These are phyloP conservation scores for Pithys albifrons DNA, from an alignment of 2,113 vertebrate species.

Conservation along the genomic window DNA sequence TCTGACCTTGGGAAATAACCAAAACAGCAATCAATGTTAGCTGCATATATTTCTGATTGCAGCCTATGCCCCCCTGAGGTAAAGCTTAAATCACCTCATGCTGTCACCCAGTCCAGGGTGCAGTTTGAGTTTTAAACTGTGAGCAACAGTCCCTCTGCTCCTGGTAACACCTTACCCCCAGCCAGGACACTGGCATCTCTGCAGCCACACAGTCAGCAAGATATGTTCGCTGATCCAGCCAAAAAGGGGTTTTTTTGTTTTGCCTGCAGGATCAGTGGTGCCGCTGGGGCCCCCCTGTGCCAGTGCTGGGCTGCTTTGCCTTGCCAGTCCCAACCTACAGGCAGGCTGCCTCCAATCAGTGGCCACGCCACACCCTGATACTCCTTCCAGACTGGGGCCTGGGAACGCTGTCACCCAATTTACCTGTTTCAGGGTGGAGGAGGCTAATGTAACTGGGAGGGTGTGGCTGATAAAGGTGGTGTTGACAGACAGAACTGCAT, in stretches of 20 bases:
- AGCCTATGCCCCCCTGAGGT: neutral
- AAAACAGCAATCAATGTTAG: neutral
- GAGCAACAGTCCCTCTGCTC: neutral
- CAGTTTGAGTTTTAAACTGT: neutral
- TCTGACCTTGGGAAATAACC: neutral
- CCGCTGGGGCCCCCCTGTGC: fast-evolving
- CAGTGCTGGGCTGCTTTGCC: neutral
- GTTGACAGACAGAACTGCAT: constrained; percentile 1
- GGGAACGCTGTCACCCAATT: constrained; percentile 36
- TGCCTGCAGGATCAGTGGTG: neutral
- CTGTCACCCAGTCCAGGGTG: neutral
- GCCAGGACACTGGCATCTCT: neutral
- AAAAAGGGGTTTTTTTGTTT: neutral
- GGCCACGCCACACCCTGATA: constrained; percentile 31
- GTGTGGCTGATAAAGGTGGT: constrained; percentile 30
- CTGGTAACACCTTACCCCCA: neutral
- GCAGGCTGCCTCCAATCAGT: neutral
- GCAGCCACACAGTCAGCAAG: neutral
- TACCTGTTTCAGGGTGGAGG: constrained; percentile 59
- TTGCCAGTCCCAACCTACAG: neutral
- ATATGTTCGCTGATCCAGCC: neutral
- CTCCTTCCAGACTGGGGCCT: constrained; percentile 30
- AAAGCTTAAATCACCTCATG: neutral
- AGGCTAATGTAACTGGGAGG: neutral
- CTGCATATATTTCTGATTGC: neutral